These are phyloP conservation scores for human DNA, from an alignment of 2,113 vertebrate genomes.

Conservation along the genomic window GRCh38 chr4:183826001-183826500, in stretches of 20 bases:
- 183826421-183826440: neutral
- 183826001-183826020: neutral
- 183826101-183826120: neutral
- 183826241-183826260: neutral
- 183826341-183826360: neutral
- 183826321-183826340: no score
- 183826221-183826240: neutral
- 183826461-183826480: neutral
- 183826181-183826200: neutral
- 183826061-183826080: neutral
- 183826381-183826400: fast-evolving
- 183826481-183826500: neutral
- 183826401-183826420: neutral
- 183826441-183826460: neutral
- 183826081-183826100: no score
- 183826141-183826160: neutral
- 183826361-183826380: neutral
- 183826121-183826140: neutral
- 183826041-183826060: neutral
- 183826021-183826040: neutral
- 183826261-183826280: neutral
- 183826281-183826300: neutral
- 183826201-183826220: neutral
- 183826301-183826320: fast-evolving
- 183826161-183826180: neutral